phyloP scores from a whole-genome alignment of 2,797 vertebrate genomes.

The Halcyon leucocephala region DNA sequence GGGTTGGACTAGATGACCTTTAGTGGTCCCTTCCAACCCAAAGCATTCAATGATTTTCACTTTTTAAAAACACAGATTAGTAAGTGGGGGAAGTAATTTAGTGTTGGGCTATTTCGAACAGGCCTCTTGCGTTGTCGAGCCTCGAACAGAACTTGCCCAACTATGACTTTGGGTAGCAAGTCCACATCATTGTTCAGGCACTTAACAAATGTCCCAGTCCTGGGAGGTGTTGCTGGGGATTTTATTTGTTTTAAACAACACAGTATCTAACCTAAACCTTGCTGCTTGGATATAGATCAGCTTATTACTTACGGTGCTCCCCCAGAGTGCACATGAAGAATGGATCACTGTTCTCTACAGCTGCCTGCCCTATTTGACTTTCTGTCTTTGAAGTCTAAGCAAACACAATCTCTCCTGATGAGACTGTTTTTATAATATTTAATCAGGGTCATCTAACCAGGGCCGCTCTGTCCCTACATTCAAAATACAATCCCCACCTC shows the following conservation, averaged over 20 bases:
- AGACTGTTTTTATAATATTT: not conserved
- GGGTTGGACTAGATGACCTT: not conserved
- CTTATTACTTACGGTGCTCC: not conserved
- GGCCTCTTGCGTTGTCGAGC: not conserved
- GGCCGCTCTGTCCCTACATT: not conserved
- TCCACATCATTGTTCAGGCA: not conserved
- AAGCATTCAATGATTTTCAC: not conserved
- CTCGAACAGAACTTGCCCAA: not conserved
- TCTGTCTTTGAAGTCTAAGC: not conserved
- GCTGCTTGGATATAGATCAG: not conserved
- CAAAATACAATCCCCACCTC: not conserved
- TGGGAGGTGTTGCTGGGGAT: not conserved
- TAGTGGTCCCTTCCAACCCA: not conserved
- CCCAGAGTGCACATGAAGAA: not conserved
- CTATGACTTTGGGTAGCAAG: fast-evolving
- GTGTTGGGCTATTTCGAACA: not conserved
- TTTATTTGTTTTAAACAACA: not conserved
- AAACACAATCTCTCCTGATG: not conserved
- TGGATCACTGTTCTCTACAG: not conserved
- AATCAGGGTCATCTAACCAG: not conserved
- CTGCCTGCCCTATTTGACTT: not conserved
- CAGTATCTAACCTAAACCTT: not conserved
- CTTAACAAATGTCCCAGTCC: not conserved
- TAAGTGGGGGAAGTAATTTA: not conserved
- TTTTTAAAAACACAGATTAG: not conserved